Evolutionary conservation across 2,888 invertebrate genomes (phyloP).

Genomic region (Lasioglossum villosulum): DNA sequence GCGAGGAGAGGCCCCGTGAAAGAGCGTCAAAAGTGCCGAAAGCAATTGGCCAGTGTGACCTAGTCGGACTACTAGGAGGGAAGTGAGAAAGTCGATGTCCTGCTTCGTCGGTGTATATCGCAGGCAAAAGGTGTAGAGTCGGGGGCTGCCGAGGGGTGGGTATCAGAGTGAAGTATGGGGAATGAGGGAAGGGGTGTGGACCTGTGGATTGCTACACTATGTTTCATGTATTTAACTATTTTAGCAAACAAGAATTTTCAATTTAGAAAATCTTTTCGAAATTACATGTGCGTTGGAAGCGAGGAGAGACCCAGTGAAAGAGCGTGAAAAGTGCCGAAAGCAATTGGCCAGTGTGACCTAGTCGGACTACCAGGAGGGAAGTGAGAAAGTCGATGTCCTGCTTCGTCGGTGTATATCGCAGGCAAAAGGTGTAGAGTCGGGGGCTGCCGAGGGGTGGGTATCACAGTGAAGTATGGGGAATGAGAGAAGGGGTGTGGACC

Average conservation of each 20-base stretch:
- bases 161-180: too few species aligned
- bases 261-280: not conserved
- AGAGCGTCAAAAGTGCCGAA: not conserved
- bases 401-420: constrained; percentile 7
- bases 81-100: constrained; percentile 39
- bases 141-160: too few species aligned
- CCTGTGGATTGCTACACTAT: not conserved
- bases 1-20: too few species aligned
- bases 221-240: not conserved
- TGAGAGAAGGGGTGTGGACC: constrained; percentile 5
- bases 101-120: constrained; percentile 2
- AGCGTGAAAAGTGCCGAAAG: not conserved
- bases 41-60: not conserved
- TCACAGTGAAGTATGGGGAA: not conserved
- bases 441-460: not conserved
- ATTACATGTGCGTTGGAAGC: not conserved
- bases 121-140: constrained; percentile 5
- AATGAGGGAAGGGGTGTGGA: too few species aligned
- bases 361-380: not conserved
- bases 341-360: not conserved
- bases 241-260: not conserved
- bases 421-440: constrained; percentile 5
- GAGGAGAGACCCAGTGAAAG: not conserved
- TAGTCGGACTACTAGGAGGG: not conserved
- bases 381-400: constrained; percentile 37